Evolutionary conservation across 2,797 vertebrate species (phyloP), one percentile per base, ranked within the genome.

Genomic region (Lepus townsendii): DNA sequence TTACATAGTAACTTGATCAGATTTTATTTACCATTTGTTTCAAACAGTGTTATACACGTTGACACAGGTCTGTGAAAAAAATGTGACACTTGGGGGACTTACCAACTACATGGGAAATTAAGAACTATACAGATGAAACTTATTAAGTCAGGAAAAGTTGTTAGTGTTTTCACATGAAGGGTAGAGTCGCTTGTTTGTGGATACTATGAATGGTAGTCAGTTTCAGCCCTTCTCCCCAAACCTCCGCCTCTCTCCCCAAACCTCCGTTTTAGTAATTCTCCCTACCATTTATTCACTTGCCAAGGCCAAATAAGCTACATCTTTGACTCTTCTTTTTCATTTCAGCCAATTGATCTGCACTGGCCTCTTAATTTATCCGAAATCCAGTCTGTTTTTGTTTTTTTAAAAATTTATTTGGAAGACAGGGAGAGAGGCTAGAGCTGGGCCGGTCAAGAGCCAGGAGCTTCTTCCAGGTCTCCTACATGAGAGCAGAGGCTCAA

Each of bases 321-420:
- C 50, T 54, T 83, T 89, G 69, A 57, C 68, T 85, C 22, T 82
- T 76, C 17, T 47, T 14, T 76, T 96, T 82, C 5, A 30, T 89
- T 93, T 95, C 78, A 76, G 57, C 35, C 85, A 32, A 88, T 68
- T 32, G 83, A 4, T 50, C 52, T 68, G 4, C 35, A 68, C 24
- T 83, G 17, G 57, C 8, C 57, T 62, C 38, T 83, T 72, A 66
- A 16, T 94, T 16, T 62, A 20, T 76, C 20, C 75, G 72, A 88
- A 9, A 54, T 72, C 62, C 16, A 86, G 27, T 47, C 7, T 47
- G 42, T 9, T 9, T 42, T 47, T 47, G 42, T 47, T 47, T 47
- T 47, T 47, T 47, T 9, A 47, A 42, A 47, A 47, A 47, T 47
- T 47, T 47, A 47, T 47, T 47, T 47, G 42, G 42, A 47, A 47